Evolutionary conservation across 2,113 vertebrate species (phyloP).

Genomic region (Leptobrachium leishanense): DNA sequence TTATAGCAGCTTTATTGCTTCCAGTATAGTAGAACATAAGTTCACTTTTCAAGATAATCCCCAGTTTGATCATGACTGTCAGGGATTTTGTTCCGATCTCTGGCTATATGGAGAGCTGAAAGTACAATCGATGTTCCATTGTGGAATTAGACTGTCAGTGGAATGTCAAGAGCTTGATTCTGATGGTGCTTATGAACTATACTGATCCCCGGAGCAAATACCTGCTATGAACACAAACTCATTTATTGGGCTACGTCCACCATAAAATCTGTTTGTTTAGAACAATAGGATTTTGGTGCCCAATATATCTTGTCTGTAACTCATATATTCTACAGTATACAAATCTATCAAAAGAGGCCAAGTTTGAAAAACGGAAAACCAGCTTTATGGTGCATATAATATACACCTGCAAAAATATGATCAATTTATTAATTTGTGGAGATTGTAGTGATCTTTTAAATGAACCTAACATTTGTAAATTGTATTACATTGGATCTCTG

Average conservation of each 20-base stretch:
- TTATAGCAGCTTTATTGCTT: neutral
- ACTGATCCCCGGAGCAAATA: neutral
- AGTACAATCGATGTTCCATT: neutral
- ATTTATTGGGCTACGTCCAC: neutral
- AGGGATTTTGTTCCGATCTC: neutral
- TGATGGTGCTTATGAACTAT: neutral
- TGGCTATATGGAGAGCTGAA: neutral
- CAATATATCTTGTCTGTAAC: neutral
- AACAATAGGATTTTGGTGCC: neutral
- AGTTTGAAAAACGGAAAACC: no score
- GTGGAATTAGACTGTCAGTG: neutral
- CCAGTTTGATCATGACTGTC: slow-evolving; percentile 4
- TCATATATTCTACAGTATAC: no score
- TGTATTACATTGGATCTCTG: no score
- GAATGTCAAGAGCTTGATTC: slow-evolving; percentile 3
- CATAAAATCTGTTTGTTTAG: slow-evolving; percentile 7
- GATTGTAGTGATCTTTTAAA: no score
- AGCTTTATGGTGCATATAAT: no score
- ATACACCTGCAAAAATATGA: no score
- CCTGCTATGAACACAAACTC: slow-evolving; percentile 1
- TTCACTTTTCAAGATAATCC: slow-evolving; percentile 5
- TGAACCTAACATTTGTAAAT: no score
- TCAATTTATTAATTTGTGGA: no score
- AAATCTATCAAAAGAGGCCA: no score
- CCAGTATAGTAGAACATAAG: neutral